Conservation (phyloP, 2,797 vertebrate genomes). For the Microctenopoma steveboyesi region DNA sequence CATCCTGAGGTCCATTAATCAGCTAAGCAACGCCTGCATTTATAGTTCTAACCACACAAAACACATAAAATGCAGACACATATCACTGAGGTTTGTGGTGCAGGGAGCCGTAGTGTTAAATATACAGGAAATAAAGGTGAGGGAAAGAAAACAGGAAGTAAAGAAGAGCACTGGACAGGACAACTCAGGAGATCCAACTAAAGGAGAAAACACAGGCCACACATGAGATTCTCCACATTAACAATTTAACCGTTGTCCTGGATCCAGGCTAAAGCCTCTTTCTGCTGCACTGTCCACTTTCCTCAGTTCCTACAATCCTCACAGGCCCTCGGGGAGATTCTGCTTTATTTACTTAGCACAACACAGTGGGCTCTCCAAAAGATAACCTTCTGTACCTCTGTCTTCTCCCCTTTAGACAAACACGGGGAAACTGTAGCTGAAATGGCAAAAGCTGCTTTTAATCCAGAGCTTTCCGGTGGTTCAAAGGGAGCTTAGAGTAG, state of each 20-base stretch:
- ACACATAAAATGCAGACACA: conserved; percentile 45
- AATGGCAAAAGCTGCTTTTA: conserved; percentile 38
- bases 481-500: conserved; percentile 39
- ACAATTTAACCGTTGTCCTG: conserved; percentile 69
- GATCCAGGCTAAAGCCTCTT: conserved; percentile 62
- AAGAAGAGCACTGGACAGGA: conserved; percentile 17
- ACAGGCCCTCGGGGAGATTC: conserved; percentile 57
- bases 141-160: conserved; percentile 22
- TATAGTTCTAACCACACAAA: conserved; percentile 48
- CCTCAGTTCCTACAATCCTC: conserved; percentile 63
- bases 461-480: conserved; percentile 33
- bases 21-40: conserved; percentile 36
- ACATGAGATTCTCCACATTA: conserved; percentile 60
- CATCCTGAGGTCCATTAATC: conserved; percentile 47
- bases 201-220: conserved; percentile 48
- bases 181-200: conserved; percentile 39
- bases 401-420: conserved; percentile 42
- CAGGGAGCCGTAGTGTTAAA: conserved; percentile 36
- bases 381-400: conserved; percentile 47
- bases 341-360: conserved; percentile 75
- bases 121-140: conserved; percentile 40
- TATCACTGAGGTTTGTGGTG: conserved; percentile 36
- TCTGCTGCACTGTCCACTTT: conserved; percentile 48
- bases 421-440: conserved; percentile 22
- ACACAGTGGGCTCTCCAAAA: conserved; percentile 42